phyloP scores from a whole-genome alignment of 2,797 vertebrate species.

The Cossypha niveicapilla region DNA sequence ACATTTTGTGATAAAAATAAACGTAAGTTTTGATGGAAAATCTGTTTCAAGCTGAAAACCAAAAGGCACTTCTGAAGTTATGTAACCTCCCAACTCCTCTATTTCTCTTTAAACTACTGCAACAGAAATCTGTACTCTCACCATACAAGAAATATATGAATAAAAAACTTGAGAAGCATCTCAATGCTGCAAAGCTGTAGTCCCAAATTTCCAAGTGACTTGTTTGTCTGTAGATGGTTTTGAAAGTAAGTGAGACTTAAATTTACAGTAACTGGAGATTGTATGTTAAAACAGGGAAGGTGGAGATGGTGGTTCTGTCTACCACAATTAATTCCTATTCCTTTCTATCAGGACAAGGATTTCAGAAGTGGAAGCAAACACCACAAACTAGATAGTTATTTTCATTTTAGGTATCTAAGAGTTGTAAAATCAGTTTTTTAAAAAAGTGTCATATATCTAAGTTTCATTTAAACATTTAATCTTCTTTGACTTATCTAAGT shows the following conservation, averaged over 20 bases:
- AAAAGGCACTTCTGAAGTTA: neutral
- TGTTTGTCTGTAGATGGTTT: neutral
- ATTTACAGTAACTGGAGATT: neutral
- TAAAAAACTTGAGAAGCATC: neutral
- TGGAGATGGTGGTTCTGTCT: neutral
- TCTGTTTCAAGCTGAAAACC: neutral
- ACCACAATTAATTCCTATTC: neutral
- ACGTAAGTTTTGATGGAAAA: neutral
- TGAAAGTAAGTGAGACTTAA: neutral
- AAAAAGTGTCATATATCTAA: neutral
- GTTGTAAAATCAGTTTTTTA: neutral
- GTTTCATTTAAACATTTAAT: neutral
- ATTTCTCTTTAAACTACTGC: neutral
- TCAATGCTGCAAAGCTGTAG: neutral
- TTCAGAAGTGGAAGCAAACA: neutral
- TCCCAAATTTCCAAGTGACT: neutral
- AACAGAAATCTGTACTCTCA: neutral
- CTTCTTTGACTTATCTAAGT: neutral
- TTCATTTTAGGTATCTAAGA: neutral
- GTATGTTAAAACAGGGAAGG: neutral
- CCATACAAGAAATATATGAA: rapidly evolving
- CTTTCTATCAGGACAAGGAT: neutral
- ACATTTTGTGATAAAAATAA: neutral
- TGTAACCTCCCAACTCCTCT: neutral
- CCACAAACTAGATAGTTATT: neutral